A percentile compares a stretch with the other conserved stretches of the same genome.
phyloP scores from a whole-genome alignment of 2,797 vertebrate genomes.

The Bradypus variegatus region DNA sequence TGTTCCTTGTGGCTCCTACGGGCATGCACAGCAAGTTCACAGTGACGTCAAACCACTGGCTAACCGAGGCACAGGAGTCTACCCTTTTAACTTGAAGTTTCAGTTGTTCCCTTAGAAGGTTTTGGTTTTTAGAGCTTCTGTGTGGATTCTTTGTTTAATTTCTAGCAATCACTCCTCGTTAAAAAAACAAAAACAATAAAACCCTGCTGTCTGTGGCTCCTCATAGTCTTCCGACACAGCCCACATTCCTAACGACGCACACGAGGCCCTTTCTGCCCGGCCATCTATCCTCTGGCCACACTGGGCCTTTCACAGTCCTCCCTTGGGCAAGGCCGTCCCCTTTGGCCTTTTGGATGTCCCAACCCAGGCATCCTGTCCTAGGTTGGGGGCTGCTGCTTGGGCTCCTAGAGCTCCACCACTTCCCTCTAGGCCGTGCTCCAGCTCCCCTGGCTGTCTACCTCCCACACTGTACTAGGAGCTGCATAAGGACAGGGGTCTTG shows the following conservation, averaged over 20 bases:
- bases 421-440: background rate
- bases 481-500: rapidly evolving
- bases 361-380: background rate
- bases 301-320: background rate
- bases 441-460: background rate
- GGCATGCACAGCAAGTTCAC: too few species aligned
- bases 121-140: background rate
- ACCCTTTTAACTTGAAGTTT: background rate
- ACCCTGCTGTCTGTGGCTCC: background rate
- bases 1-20: background rate
- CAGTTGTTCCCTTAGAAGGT: background rate
- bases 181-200: background rate
- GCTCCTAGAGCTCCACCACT: background rate
- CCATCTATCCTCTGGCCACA: background rate
- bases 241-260: background rate
- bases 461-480: background rate
- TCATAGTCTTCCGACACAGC: background rate
- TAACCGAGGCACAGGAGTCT: rapidly evolving
- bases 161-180: background rate
- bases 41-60: rapidly evolving
- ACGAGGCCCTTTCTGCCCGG: background rate
- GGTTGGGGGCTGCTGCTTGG: background rate
- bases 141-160: background rate
- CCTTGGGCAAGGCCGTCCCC: background rate
- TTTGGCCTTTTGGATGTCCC: rapidly evolving